Base-by-base conservation (phyloP, 2,113 vertebrate species). In the Asarcornis scutulata region DNA sequence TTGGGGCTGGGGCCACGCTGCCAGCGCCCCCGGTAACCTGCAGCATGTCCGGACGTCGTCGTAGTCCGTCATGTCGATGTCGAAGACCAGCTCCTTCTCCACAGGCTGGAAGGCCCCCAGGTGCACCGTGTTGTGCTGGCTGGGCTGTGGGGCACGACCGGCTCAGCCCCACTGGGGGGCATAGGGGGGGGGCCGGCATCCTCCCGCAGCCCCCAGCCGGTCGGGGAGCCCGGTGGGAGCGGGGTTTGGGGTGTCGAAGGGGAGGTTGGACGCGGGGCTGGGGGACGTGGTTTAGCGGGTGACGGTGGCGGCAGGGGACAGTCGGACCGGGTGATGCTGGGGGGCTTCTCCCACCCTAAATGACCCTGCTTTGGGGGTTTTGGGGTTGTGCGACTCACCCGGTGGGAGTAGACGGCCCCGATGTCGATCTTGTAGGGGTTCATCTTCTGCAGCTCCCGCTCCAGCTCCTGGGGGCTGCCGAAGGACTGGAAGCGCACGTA, bases 31-130 rank as follows among this genome's bases (percentile, higher is more conserved):
- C 4, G 0, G 38, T 31, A 95, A 99, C 99, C 99, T 99, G 98
- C 99, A 99, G 86, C 99, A 99, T 72, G 96, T 98, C 91, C 99
- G 98, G 89, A 99, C 99, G 3, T 99, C 99, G 0, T 99, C 99
- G 11, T 99, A 99, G 96, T 99, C 99, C 0, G 99, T 99, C 99
- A 99, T 99, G 82, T 99, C 99, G 2, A 99, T 99, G 96, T 99
- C 99, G 88, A 99, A 99, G 29, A 99, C 99, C 91, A 99, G 98
- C 96, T 99, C 99, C 95, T 99, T 99, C 96, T 99, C 99, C 93
- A 98, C 98, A 1, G 99, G 99, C 94, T 99, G 99, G 97, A 99
- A 99, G 69, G 98, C 98, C 26, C 99, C 99, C 14, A 98, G 97
- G 88, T 99, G 99, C 89, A 99, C 98, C 0, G 99, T 98, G 97